Base-by-base conservation (phyloP, 2,113 vertebrate genomes). In the Danionella cerebrum region DNA sequence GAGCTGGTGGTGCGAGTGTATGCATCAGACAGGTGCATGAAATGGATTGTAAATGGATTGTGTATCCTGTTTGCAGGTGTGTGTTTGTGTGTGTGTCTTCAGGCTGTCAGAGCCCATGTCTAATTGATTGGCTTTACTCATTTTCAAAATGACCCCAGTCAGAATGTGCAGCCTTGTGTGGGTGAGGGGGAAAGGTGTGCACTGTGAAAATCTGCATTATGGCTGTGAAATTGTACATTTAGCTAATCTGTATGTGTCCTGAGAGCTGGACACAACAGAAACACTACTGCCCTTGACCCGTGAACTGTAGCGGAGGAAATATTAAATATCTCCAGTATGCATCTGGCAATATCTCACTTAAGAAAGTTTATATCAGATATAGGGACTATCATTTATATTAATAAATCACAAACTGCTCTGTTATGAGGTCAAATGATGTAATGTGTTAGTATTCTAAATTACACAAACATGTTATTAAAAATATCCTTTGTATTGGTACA, bases 181-280 rank as follows among this genome's bases (percentile, higher is more conserved):
- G 19, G 51, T 42, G 13, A 57, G 55, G 24, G 36, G 5, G 44
- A 35, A 47, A 52, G 62, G 60, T 74, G 68, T 50, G 33, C 36
- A 5, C 27, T 74, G 71, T 69, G 47, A 9, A 70, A 75, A 75
- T 67, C 39, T 21, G 38, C 27, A 62, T 75, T 75, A 75, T 14
- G 9, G 35, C 54, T 75, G 73, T 75, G 73, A 75, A 75, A 75
- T 64, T 47, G 48, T 29, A 48, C 44, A 64, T 64, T 64, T 48
- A 5, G 44, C n/a, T n/a, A n/a, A n/a, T n/a, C n/a, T 14, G 59
- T 64, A 44, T 1, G 21, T 45, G 24, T 45, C 39, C 57, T 25
- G 9, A 29, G 39, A 60, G 39, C 39, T 60, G 57, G 57, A 63
- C 42, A 36, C 29, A 9, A 48, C 59, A 63, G 42, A 33, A 63